These are phyloP conservation scores for Opisthograptis luteolata DNA, from an alignment of 2,888 invertebrate genomes.

Conservation along the genomic window DNA sequence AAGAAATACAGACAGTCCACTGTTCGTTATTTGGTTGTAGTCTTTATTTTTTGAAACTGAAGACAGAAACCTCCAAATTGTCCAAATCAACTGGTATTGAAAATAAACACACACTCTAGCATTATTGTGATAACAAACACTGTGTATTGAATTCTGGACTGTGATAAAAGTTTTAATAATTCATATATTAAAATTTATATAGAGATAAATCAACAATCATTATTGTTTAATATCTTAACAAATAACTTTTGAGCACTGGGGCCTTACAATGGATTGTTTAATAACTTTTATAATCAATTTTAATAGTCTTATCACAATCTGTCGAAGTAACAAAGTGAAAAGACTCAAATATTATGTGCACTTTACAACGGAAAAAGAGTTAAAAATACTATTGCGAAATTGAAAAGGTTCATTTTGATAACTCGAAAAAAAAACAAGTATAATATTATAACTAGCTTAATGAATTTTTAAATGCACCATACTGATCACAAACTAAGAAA, in stretches of 20 bases:
- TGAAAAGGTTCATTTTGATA: constrained; percentile 1
- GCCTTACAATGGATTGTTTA: constrained; percentile 46
- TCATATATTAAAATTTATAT: constrained; percentile 46
- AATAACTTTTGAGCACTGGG: constrained; percentile 79
- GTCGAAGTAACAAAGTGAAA: constrained; percentile 36
- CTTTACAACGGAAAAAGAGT: constrained; percentile 6
- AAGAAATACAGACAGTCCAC: too few species aligned
- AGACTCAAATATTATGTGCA: constrained; percentile 15
- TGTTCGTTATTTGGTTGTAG: too few species aligned
- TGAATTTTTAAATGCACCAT: background rate
- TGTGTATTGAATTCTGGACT: constrained; percentile 65
- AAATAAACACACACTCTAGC: constrained; percentile 63
- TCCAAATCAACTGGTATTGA: constrained; percentile 51
- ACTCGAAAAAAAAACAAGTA: background rate
- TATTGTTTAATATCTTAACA: constrained; percentile 63
- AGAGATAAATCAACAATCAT: constrained; percentile 57
- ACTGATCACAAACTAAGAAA: background rate
- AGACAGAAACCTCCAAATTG: too few species aligned
- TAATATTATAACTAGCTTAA: background rate
- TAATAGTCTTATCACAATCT: constrained; percentile 39
- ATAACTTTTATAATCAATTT: constrained; percentile 28
- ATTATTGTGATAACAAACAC: constrained; percentile 68
- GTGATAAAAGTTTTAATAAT: constrained; percentile 53
- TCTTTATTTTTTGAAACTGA: too few species aligned
- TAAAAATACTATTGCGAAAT: background rate